Conservation (phyloP, 2,888 invertebrate species). For the Suillia variegata region DNA sequence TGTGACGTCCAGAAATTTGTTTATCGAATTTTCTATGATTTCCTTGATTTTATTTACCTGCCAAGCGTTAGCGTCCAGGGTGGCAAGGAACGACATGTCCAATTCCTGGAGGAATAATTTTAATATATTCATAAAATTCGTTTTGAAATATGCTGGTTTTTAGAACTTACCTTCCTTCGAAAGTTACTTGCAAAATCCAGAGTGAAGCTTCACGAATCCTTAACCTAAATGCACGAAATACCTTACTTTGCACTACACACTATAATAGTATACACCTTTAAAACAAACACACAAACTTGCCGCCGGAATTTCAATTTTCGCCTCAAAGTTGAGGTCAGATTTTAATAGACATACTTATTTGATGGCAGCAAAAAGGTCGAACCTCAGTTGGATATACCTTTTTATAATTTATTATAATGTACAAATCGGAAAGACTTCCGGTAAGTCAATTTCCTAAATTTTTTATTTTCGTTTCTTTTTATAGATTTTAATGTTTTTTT, state of each 20-base stretch:
- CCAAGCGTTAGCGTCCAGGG: slow-evolving; percentile 64
- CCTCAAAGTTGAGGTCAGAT: no score
- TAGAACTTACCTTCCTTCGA: slow-evolving; percentile 50
- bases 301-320: slow-evolving; percentile 35
- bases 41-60: slow-evolving; percentile 64
- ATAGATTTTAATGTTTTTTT: slow-evolving; percentile 30
- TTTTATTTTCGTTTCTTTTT: slow-evolving; percentile 33
- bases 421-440: no score
- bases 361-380: no score
- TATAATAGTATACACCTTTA: no score
- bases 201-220: slow-evolving; percentile 40
- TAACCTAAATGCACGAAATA: no score
- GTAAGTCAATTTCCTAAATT: slow-evolving; percentile 53
- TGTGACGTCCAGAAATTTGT: no score
- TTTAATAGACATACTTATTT: neutral
- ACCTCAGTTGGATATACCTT: no score
- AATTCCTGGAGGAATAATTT: slow-evolving; percentile 55
- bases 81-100: slow-evolving; percentile 64
- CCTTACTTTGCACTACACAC: no score
- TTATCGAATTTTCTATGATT: no score
- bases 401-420: no score
- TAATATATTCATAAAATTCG: slow-evolving; percentile 33
- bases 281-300: slow-evolving; percentile 40
- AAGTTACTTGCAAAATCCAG: slow-evolving; percentile 61
- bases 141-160: slow-evolving; percentile 21